Percentiles rank a stretch among this genome's conserved stretches.
phyloP scores from a whole-genome alignment of 1,140 invertebrate genomes.

The Charaxes varanes region DNA sequence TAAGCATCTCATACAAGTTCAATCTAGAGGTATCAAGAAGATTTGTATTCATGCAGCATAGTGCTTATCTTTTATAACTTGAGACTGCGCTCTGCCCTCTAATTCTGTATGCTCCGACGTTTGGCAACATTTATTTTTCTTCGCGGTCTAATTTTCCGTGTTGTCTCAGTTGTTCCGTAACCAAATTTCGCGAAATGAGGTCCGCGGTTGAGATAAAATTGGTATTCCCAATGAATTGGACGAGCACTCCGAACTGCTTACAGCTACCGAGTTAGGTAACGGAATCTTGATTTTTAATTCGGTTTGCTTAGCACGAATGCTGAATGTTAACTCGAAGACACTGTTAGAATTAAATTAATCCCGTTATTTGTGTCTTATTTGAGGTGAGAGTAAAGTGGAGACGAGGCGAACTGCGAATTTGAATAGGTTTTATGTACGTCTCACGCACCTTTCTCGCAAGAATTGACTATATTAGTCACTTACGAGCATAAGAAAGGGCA shows the following conservation, averaged over 20 bases:
- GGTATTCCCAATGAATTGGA: slow-evolving; percentile 63
- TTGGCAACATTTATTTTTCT: slow-evolving; percentile 68
- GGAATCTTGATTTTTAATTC: slow-evolving; percentile 35
- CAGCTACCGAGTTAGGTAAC: slow-evolving; percentile 1
- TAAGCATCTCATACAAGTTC: slow-evolving; percentile 18
- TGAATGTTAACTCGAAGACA: slow-evolving; percentile 33
- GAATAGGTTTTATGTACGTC: too few relatives aligned
- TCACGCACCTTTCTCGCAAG: too few relatives aligned
- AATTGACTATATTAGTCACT: too few relatives aligned
- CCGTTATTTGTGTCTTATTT: slow-evolving; percentile 3
- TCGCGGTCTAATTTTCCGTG: slow-evolving; percentile 68
- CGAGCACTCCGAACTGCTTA: slow-evolving; percentile 4
- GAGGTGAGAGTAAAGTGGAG: too few relatives aligned
- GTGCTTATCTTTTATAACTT: slow-evolving; percentile 14
- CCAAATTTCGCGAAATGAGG: slow-evolving; percentile 65
- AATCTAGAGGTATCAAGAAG: slow-evolving; percentile 17
- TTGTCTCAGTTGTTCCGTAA: slow-evolving; percentile 68
- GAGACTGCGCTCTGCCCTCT: slow-evolving; percentile 30
- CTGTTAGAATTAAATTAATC: slow-evolving; percentile 16
- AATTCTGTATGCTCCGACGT: slow-evolving; percentile 66
- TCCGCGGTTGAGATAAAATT: slow-evolving; percentile 63
- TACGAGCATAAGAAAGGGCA: too few relatives aligned
- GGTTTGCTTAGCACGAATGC: slow-evolving; percentile 25
- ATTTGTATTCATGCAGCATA: slow-evolving; percentile 25
- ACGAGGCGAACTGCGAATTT: too few relatives aligned